Evolutionary conservation across 2,888 invertebrate species (phyloP), one percentile per base, ranked within the genome.

Genomic region (Drosophila niveifrons): DNA sequence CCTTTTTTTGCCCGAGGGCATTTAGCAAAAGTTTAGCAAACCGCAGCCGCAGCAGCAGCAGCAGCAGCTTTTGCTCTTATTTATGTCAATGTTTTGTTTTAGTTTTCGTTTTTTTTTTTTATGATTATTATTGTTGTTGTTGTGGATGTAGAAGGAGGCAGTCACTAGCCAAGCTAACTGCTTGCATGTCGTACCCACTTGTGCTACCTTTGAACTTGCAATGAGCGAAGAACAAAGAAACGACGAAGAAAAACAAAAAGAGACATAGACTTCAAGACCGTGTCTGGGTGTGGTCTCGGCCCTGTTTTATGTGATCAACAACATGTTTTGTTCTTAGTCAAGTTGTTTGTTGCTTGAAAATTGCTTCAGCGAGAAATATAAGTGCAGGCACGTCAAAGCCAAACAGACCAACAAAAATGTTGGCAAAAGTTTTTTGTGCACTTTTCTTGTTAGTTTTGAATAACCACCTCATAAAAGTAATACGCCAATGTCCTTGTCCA

Each of bases 41-140:
- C 23, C 23, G 23, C 23, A 23, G 23, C 66, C 69, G 67, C 78
- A 80, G 71, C 77, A 47, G 57, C 68, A 82, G 73, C 66, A 56
- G 66, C 69, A 56, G 70, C 57, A 77, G 47, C 74, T 47, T n/a
- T 31, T 36, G 41, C 51, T 53, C 78, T 71, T 88, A 86, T 88
- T 88, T 83, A 83, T 83, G 83, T 80, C 83, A 83, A 88, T 83
- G 83, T 83, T 88, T 88, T 86, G 75, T 88, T 86, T 82, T 82
- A 59, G 71, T 76, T 75, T 52, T 23, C 23, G 6, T 6, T 23
- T 75, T 63, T 39, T 75, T 63, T 39, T 59, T 55, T 59, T 56
- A 13, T 44, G 75, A 47, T 62, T 77, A 56, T 76, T 59, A 46
- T 58, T 59, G 18, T 47, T 58, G 57, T 53, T 62, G 15, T 36